phyloP scores from a whole-genome alignment of 2,113 vertebrate species.

The Passer domesticus region DNA sequence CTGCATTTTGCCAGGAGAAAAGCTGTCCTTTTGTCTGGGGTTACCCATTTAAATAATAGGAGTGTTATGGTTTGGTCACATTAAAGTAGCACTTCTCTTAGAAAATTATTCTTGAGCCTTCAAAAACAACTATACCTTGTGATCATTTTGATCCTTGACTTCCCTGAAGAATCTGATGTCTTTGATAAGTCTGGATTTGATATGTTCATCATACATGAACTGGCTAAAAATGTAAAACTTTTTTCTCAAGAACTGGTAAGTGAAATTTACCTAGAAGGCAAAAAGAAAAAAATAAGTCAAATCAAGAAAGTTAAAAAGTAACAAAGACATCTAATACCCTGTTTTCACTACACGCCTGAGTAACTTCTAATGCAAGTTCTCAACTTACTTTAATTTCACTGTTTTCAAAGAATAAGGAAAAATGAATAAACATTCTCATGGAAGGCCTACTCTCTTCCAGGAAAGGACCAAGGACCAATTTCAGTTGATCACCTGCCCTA shows the following conservation, averaged over 20 bases:
- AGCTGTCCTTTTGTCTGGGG: not conserved
- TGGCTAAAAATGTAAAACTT: constrained; percentile 99
- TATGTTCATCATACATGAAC: constrained; percentile 99
- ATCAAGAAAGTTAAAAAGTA: not conserved
- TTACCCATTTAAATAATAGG: not conserved
- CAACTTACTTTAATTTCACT: not conserved
- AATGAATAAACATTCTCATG: not conserved
- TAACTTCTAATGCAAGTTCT: not conserved
- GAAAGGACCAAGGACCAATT: not conserved
- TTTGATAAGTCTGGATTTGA: constrained; percentile 98
- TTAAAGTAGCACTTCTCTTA: not conserved
- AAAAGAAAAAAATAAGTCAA: not conserved
- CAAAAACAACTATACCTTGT: constrained; percentile 82
- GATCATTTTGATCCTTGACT: constrained; percentile 97
- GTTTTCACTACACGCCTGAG: not conserved
- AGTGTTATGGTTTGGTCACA: not conserved
- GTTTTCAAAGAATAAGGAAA: not conserved
- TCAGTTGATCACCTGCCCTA: not conserved
- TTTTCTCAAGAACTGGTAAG: constrained; percentile 97
- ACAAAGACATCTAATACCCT: not conserved
- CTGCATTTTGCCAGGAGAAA: not conserved
- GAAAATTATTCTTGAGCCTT: not conserved
- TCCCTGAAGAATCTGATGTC: constrained; percentile 98
- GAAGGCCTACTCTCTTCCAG: not conserved
- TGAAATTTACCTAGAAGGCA: constrained; percentile 90